phyloP scores from a whole-genome alignment of 2,888 invertebrate species.

The Pristionchus fissidentatus region DNA sequence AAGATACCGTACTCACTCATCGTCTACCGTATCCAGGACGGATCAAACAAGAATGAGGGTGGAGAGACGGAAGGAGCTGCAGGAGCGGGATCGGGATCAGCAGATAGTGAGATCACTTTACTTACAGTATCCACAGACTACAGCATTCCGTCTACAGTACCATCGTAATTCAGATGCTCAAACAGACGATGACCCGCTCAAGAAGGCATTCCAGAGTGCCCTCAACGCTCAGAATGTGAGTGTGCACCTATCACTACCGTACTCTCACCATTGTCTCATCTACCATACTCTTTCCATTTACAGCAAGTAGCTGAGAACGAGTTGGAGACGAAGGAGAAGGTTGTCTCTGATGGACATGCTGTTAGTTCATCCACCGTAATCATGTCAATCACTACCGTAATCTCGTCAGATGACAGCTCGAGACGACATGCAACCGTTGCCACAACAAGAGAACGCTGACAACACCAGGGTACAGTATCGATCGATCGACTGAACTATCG shows the following conservation, averaged over 20 bases:
- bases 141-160: slow-evolving; percentile 4
- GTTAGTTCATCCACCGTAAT: background rate
- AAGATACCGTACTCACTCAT: too few relatives aligned
- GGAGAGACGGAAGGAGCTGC: too few relatives aligned
- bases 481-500: background rate
- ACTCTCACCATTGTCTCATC: background rate
- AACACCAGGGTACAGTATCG: background rate
- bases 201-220: slow-evolving; percentile 14
- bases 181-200: slow-evolving; percentile 1
- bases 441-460: background rate
- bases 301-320: background rate
- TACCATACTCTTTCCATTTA: too few relatives aligned
- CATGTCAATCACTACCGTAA: slow-evolving; percentile 17
- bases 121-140: background rate
- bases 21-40: slow-evolving; percentile 20
- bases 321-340: background rate
- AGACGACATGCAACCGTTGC: background rate
- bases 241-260: too few relatives aligned
- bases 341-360: background rate
- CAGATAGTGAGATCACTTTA: slow-evolving; percentile 2
- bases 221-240: slow-evolving; percentile 22
- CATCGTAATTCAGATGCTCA: background rate
- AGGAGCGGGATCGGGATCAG: background rate
- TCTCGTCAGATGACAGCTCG: slow-evolving; percentile 10
- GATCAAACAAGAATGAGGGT: background rate